Evolutionary conservation across 2,797 vertebrate species (phyloP), one percentile per base, ranked within the genome.

Genomic region (Sebastes kiyomatsui): DNA sequence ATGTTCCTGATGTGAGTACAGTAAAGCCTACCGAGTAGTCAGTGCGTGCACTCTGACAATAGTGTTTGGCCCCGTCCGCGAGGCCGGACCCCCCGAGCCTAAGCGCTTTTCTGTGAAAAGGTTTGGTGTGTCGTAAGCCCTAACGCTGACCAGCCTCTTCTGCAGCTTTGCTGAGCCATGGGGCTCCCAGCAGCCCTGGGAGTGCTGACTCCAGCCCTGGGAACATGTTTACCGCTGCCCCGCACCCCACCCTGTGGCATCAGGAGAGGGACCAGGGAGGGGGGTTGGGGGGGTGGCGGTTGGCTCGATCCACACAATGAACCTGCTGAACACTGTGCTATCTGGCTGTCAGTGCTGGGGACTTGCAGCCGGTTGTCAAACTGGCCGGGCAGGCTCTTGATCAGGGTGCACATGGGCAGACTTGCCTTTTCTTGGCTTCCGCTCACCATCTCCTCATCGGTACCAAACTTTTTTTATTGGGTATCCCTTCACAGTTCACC

Each of bases 151-250:
- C 88, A 86, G 88, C 93, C 95, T 95, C 93, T 94, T 93, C 92
- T 95, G 90, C 86, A 86, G 90, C 93, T 94, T 94, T 95, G 95
- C 95, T 95, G 95, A 96, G 93, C 94, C 94, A 95, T 90, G 92
- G 93, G 90, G 91, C 93, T 94, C 93, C 90, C 77, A 64, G 87
- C 91, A 85, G 87, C 84, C 72, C 83, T 35, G 88, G 95, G 94
- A 96, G 90, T 96, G 96, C 96, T 96, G 96, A 96, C 96, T 95
- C 92, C 78, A 94, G 93, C 89, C 94, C 91, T 89, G 88, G 93
- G 92, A 93, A 90, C 93, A 77, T 95, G 95, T 96, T 96, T 96
- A 96, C 95, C 49, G 77, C 85, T 85, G 81, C 84, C 87, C 87
- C 64, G 56, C 88, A 88, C 88, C 90, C 91, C 89, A 87, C 61